Conservation (phyloP, 2,888 invertebrate genomes). For the Diarsia dahlii region DNA sequence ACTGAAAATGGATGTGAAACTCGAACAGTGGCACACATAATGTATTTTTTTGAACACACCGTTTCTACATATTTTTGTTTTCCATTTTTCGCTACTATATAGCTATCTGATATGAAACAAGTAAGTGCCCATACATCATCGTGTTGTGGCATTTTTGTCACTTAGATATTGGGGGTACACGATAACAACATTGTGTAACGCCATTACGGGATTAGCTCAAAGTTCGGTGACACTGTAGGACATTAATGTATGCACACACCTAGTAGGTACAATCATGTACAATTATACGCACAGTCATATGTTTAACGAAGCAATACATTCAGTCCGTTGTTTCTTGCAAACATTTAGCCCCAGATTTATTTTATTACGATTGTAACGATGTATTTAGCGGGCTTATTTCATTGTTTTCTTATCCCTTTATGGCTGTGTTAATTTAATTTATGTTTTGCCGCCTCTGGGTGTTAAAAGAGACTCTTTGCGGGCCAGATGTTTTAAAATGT, state of each 20-base stretch:
- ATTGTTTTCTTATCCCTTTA: slow-evolving; percentile 36
- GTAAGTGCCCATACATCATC: not conserved
- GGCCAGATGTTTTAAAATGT: no score
- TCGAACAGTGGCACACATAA: not conserved
- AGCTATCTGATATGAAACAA: not conserved
- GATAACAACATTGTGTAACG: not conserved
- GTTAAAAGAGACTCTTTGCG: not conserved
- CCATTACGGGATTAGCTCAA: slow-evolving; percentile 11
- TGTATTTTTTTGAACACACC: not conserved
- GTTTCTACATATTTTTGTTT: not conserved
- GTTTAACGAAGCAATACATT: slow-evolving; percentile 29
- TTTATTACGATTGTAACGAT: slow-evolving; percentile 50
- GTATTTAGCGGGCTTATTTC: slow-evolving; percentile 32
- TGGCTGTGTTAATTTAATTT: slow-evolving; percentile 26
- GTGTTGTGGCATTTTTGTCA: slow-evolving; percentile 15
- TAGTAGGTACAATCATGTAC: not conserved
- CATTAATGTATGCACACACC: not conserved
- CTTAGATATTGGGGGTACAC: not conserved
- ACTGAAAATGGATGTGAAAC: slow-evolving; percentile 3
- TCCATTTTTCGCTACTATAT: slow-evolving; percentile 6
- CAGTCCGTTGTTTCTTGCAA: slow-evolving; percentile 37
- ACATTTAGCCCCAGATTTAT: slow-evolving; percentile 47
- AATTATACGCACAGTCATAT: not conserved
- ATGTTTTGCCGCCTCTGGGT: slow-evolving; percentile 2
- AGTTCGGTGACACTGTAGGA: not conserved